A percentile compares a stretch with the other conserved stretches of the same genome.
These are phyloP conservation scores for Tenthredo amoena DNA, from an alignment of 2,888 invertebrate species.

Conservation along the genomic window DNA sequence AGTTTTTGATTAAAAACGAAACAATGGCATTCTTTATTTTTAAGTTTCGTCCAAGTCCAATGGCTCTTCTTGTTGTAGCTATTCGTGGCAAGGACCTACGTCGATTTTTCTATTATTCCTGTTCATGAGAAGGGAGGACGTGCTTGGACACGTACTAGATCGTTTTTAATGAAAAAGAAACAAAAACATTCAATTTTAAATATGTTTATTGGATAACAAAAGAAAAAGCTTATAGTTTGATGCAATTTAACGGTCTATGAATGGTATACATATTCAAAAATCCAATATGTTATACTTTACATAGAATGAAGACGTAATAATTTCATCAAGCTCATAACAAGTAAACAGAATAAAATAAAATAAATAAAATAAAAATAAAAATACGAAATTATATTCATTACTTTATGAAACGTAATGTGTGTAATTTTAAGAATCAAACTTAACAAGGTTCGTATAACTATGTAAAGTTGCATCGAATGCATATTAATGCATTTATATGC, in stretches of 20 bases:
- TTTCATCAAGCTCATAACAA: conserved; percentile 33
- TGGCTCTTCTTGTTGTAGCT: background rate
- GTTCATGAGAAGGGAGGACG: background rate
- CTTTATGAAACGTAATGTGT: conserved; percentile 47
- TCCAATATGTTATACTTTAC: conserved; percentile 54
- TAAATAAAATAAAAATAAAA: background rate
- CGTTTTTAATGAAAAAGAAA: background rate
- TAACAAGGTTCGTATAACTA: conserved; percentile 25
- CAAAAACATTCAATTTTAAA: conserved; percentile 13
- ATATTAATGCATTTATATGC: conserved; percentile 46
- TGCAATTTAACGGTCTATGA: conserved; percentile 59
- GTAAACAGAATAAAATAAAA: background rate
- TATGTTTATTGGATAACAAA: conserved; percentile 52
- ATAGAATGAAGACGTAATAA: conserved; percentile 48
- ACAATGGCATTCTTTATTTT: background rate
- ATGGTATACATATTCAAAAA: conserved; percentile 56
- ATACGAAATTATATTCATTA: conserved; percentile 42
- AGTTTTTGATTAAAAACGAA: background rate
- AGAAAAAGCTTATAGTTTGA: conserved; percentile 58
- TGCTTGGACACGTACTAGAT: background rate
- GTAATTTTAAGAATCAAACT: conserved; percentile 34
- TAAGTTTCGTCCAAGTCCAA: background rate
- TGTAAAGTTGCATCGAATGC: conserved; percentile 50
- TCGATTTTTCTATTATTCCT: background rate
- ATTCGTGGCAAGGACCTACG: background rate